phyloP scores from a whole-genome alignment of 2,888 invertebrate genomes.

The Embidobia sp. region DNA sequence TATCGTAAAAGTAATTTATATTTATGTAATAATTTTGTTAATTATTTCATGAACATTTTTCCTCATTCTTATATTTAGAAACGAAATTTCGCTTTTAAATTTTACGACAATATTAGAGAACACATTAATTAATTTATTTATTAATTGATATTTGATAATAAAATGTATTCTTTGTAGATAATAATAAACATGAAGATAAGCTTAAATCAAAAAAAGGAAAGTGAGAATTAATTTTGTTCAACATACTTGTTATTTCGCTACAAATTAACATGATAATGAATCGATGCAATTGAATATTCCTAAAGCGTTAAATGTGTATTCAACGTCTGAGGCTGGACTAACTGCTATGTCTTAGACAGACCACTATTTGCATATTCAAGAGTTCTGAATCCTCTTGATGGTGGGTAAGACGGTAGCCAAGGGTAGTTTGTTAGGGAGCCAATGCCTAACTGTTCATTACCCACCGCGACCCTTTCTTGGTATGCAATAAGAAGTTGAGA shows the following conservation, averaged over 20 bases:
- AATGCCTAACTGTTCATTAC: slow-evolving; percentile 75
- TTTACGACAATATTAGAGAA: too few species aligned
- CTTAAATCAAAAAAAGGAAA: too few species aligned
- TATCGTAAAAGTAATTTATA: too few species aligned
- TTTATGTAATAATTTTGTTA: too few species aligned
- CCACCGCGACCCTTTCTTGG: slow-evolving; percentile 66
- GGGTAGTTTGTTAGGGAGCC: slow-evolving; percentile 69
- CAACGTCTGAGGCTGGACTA: slow-evolving; percentile 67
- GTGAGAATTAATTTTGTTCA: slow-evolving; percentile 20
- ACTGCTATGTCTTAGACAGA: slow-evolving; percentile 73
- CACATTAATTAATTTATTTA: too few species aligned
- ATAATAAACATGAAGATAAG: too few species aligned
- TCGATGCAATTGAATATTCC: slow-evolving; percentile 64
- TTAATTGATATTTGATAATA: too few species aligned
- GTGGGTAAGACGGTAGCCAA: slow-evolving; percentile 59
- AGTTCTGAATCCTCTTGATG: slow-evolving; percentile 73
- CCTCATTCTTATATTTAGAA: too few species aligned
- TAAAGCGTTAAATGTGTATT: slow-evolving; percentile 63
- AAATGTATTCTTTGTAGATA: too few species aligned
- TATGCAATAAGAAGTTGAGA: slow-evolving; percentile 68
- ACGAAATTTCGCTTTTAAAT: too few species aligned
- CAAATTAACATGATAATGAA: slow-evolving; percentile 58
- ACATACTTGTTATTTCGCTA: slow-evolving; percentile 33
- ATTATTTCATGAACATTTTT: too few species aligned
- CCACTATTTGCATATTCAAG: slow-evolving; percentile 76